Evolutionary conservation across 2,113 vertebrate genomes (phyloP), one percentile per base, ranked within the genome.

Genomic region (Rafetus swinhoei): DNA sequence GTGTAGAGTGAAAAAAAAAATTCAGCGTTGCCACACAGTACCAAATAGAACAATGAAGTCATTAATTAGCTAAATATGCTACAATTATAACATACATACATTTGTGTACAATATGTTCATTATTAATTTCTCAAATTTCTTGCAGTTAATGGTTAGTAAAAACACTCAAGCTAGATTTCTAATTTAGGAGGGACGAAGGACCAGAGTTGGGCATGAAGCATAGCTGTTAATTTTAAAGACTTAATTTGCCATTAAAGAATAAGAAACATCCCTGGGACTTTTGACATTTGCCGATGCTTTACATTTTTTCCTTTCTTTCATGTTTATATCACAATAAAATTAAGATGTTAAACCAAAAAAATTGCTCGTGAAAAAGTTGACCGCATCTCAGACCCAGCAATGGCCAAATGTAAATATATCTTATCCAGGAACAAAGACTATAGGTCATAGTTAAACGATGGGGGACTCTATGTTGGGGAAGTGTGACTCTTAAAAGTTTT

Each of bases 21-120:
- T 52, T 45, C 1, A 24, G 60, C 14, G 84, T 86, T 92, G 55
- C 29, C 29, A 93, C 62, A 13, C 79, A 32, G 56, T 94, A 85
- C 12, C 32, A 87, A 90, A 94, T 19, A 79, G 24, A 74, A 9
- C 7, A 79, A 62, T 85, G 4, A 54, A 27, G 76, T 77, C 25
- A 84, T 56, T 81, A 93, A 84, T 69, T 54, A 81, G 35, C 22
- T 32, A 87, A 90, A 90, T 88, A 53, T 84, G 87, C 82, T 94
- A 85, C 85, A 65, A 79, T 80, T 79, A 92, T 83, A 87, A 90
- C 60, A 93, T 12, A 12, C 0, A 93, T 59, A 81, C n/a, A 72
- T 91, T 95, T 18, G 82, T 86, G 1, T 60, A 91, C 60, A 95
- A 55, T 84, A 82, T 95, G 62, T 85, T 94, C 4, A 80, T 76